phyloP scores from a whole-genome alignment of 2,113 vertebrate genomes.

The Phocoena sinus region DNA sequence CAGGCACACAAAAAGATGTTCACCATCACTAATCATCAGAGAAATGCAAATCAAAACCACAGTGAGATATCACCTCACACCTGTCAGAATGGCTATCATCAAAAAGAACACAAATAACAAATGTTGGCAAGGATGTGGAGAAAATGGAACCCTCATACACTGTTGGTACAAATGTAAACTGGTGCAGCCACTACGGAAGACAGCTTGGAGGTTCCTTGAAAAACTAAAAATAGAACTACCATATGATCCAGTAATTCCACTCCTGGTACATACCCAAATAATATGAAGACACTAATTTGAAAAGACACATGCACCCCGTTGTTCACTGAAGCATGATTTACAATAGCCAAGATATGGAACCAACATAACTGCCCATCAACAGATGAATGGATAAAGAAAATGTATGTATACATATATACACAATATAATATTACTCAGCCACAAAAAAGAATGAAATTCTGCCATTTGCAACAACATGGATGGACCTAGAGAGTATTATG shows the following conservation, averaged over 20 bases:
- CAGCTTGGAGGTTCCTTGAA: not conserved
- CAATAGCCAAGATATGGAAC: not conserved
- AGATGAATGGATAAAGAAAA: not conserved
- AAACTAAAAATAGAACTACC: not conserved
- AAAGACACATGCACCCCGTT: not conserved
- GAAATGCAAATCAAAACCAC: not conserved
- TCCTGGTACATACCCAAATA: not conserved
- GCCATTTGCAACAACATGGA: not conserved
- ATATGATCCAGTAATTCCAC: not conserved
- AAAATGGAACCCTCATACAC: not conserved
- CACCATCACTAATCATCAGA: not conserved
- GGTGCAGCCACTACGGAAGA: not conserved
- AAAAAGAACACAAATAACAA: not conserved
- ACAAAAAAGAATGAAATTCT: not conserved
- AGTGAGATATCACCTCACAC: not conserved
- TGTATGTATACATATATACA: not conserved
- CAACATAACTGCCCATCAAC: not conserved
- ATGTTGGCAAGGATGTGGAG: not conserved
- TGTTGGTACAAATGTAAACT: not conserved
- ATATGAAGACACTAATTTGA: not conserved
- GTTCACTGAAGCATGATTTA: not conserved
- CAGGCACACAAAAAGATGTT: not conserved
- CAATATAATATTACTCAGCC: not conserved
- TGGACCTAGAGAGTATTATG: not conserved
- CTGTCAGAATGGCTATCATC: not conserved